Evolutionary conservation across 1,140 invertebrate genomes (phyloP), one percentile per base, ranked within the genome.

Genomic region (Fopius arisanus): DNA sequence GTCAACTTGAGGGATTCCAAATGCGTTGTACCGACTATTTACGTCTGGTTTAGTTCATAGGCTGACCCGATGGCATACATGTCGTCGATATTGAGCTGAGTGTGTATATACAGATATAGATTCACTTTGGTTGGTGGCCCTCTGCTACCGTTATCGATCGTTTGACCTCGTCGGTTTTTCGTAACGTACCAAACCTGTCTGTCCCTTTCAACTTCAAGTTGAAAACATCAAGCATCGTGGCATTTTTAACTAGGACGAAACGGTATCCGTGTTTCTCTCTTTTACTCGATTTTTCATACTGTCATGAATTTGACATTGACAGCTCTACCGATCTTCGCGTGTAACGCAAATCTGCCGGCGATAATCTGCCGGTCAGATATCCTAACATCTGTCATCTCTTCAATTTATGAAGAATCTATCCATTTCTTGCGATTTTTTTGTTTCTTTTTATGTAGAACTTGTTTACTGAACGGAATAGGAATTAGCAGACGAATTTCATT

Each of bases 101-200:
- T 7, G 41, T 70, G 43, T 75, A 48, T 48, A 31, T 67, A 63
- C 19, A 48, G 31, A 68, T 26, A 67, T 62, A 70, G 48, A 65
- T 65, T 16, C 29, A 16, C 54, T 59, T 31, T 65, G 62, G 28
- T 65, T 54, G n/a, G 23, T 29, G 4, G 29, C 62, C 43, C 28
- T 65, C 29, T 65, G 33, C 28, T 31, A 65, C 9, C 59, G 6
- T 12, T 73, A 73, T 73, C 72, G 72, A 73, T 73, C 66, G 66
- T 73, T 73, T 62, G 66, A 73, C 72, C 65, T 73, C 48, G 31
- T 33, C 37, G 65, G 12, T 73, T 72, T 66, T 66, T 48, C 43
- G 37, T 66, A 72, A 66, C 70, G 26, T 54, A 40, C 16, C 33
- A 37, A 62, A 51, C 40, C 65, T 33, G 19, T 68, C 19, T 26